Evolutionary conservation across 1,140 invertebrate genomes (phyloP).

Genomic region (Drosophila virilis): DNA sequence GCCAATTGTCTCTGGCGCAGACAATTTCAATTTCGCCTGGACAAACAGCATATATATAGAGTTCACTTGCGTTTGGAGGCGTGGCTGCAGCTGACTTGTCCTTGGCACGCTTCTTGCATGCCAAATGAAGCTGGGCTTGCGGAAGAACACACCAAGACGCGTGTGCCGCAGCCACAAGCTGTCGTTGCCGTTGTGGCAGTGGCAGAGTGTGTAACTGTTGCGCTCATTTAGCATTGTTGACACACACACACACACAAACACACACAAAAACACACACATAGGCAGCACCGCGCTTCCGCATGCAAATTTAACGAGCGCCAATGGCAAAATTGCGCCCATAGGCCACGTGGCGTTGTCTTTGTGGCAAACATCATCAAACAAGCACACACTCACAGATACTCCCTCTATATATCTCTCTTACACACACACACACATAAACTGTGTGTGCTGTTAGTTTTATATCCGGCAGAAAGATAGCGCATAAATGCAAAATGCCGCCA

Average conservation of each 20-base stretch:
- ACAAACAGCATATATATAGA: slow-evolving; percentile 16
- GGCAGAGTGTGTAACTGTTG: slow-evolving; percentile 57
- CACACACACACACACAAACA: slow-evolving; percentile 29
- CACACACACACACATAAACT: slow-evolving; percentile 34
- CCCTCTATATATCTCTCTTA: not conserved
- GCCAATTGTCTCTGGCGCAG: slow-evolving; percentile 56
- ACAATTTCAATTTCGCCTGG: slow-evolving; percentile 65
- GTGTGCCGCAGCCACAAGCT: slow-evolving; percentile 44
- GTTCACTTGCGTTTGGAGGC: not conserved
- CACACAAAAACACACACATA: slow-evolving; percentile 6
- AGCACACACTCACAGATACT: slow-evolving; percentile 16
- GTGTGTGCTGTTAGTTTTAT: slow-evolving; percentile 62
- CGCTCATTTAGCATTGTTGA: slow-evolving; percentile 60
- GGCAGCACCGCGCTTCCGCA: slow-evolving; percentile 45
- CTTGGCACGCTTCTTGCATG: slow-evolving; percentile 74
- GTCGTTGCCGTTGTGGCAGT: slow-evolving; percentile 45
- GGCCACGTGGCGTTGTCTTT: slow-evolving; percentile 73
- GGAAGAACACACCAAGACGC: slow-evolving; percentile 24
- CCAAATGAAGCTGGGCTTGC: slow-evolving; percentile 66
- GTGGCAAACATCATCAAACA: slow-evolving; percentile 48
- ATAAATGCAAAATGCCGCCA: slow-evolving; percentile 55
- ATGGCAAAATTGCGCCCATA: slow-evolving; percentile 73
- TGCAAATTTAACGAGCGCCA: slow-evolving; percentile 79
- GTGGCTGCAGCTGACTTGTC: slow-evolving; percentile 56
- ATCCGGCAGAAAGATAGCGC: slow-evolving; percentile 60